These are phyloP conservation scores for Threskiornis aethiopicus DNA, from an alignment of 2,797 vertebrate genomes.

Conservation along the genomic window DNA sequence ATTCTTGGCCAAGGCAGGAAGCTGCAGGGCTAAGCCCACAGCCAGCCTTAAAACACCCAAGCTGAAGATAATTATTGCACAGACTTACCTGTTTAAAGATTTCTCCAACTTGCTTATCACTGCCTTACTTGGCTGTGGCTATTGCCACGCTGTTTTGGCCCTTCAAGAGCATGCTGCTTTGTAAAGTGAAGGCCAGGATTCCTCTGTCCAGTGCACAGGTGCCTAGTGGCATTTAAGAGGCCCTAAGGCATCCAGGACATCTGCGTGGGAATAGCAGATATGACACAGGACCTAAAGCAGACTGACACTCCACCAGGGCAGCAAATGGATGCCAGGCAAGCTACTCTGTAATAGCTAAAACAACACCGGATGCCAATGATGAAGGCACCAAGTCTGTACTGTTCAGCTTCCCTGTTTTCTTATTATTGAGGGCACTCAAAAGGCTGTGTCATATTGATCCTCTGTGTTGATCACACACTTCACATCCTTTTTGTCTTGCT, in stretches of 20 bases:
- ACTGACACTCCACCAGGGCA: neutral
- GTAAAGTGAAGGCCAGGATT: neutral
- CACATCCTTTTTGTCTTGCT: neutral
- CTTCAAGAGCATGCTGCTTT: neutral
- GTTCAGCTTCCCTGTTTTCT: neutral
- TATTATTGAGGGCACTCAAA: neutral
- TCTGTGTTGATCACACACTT: neutral
- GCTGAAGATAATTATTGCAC: neutral
- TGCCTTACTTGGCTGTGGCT: neutral
- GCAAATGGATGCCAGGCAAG: neutral
- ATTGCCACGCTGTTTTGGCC: neutral
- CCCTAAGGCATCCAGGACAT: neutral
- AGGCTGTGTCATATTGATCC: neutral
- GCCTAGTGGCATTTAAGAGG: conserved; percentile 6
- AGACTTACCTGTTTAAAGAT: neutral
- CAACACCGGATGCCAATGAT: neutral
- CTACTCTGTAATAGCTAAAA: neutral
- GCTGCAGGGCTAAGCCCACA: neutral
- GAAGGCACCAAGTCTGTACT: neutral
- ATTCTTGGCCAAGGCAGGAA: neutral
- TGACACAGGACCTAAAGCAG: conserved; percentile 15
- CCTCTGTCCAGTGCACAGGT: neutral
- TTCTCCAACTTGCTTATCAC: neutral
- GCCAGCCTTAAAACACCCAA: neutral
- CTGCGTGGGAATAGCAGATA: conserved; percentile 33